Conservation (phyloP, 2,888 invertebrate species). For the Platypus cylindrus region DNA sequence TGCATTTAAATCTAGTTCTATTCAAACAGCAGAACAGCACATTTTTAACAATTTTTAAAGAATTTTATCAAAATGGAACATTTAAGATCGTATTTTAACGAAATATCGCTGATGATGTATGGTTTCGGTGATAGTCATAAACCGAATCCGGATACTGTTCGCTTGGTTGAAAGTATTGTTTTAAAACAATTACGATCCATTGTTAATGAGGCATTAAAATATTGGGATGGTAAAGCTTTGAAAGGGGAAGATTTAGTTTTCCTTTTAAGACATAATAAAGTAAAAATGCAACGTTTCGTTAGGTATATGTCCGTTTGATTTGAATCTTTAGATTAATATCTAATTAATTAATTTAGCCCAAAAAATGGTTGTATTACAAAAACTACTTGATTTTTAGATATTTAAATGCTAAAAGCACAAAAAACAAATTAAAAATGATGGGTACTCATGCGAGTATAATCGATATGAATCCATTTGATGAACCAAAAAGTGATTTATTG, state of each 20-base stretch:
- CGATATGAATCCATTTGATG: conserved; percentile 39
- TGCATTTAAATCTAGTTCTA: too few relatives aligned
- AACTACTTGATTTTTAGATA: too few relatives aligned
- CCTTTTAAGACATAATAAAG: conserved; percentile 67
- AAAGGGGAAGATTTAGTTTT: conserved; percentile 47
- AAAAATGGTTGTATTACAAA: too few relatives aligned
- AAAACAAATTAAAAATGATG: conserved; percentile 30
- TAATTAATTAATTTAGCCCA: too few relatives aligned
- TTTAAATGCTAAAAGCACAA: conserved; percentile 45
- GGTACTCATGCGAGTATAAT: conserved; percentile 26
- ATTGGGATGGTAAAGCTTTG: conserved; percentile 39
- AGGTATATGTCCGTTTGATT: conserved; percentile 24
- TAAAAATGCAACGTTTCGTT: conserved; percentile 61
- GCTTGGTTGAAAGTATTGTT: conserved; percentile 72
- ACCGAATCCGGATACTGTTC: conserved; percentile 70
- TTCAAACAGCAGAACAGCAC: too few relatives aligned
- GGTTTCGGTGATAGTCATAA: conserved; percentile 84
- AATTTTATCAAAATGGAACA: too few relatives aligned
- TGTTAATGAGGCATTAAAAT: conserved; percentile 60
- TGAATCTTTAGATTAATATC: too few relatives aligned
- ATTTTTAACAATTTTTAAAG: too few relatives aligned
- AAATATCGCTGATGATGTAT: conserved; percentile 80
- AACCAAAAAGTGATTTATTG: conserved; percentile 35
- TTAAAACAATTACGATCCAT: conserved; percentile 68
- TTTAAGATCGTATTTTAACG: conserved; percentile 44